These are phyloP conservation scores for Kryptolebias marmoratus DNA, from an alignment of 2,113 vertebrate species.

Conservation along the genomic window DNA sequence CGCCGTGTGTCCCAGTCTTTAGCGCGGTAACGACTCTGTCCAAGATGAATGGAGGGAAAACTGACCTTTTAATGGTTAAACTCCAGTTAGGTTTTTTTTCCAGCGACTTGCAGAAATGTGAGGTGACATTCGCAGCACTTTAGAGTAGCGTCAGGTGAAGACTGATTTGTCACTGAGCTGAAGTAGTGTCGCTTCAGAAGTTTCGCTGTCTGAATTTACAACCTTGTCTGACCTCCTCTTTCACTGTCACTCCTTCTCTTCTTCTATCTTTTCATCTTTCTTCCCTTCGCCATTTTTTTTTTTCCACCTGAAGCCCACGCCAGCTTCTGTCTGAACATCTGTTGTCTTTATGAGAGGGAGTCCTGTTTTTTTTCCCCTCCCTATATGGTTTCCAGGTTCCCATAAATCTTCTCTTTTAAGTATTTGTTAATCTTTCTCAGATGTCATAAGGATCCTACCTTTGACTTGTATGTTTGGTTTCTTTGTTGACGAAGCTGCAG, in stretches of 20 bases:
- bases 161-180: conserved; percentile 62
- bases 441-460: conserved; percentile 7
- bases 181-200: conserved; percentile 70
- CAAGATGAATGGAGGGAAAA: conserved; percentile 33
- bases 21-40: conserved; percentile 49
- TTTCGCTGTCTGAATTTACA: conserved; percentile 47
- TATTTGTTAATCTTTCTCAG: conserved; percentile 15
- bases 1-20: conserved; percentile 24
- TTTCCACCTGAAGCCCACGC: conserved; percentile 33
- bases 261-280: not conserved
- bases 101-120: conserved; percentile 42
- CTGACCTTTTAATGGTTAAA: conserved; percentile 54
- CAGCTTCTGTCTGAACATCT: conserved; percentile 46
- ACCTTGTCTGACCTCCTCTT: conserved; percentile 14
- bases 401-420: conserved; percentile 12
- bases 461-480: not conserved
- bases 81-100: conserved; percentile 25
- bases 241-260: conserved; percentile 17
- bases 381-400: conserved; percentile 25
- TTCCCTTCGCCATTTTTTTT: conserved; percentile 27
- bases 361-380: conserved; percentile 31
- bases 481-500: no score
- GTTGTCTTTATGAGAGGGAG: conserved; percentile 12
- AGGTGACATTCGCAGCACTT: conserved; percentile 29
- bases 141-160: conserved; percentile 34